These are phyloP conservation scores for Psilopsiagon aymara DNA, from an alignment of 2,113 vertebrate genomes.

Conservation along the genomic window DNA sequence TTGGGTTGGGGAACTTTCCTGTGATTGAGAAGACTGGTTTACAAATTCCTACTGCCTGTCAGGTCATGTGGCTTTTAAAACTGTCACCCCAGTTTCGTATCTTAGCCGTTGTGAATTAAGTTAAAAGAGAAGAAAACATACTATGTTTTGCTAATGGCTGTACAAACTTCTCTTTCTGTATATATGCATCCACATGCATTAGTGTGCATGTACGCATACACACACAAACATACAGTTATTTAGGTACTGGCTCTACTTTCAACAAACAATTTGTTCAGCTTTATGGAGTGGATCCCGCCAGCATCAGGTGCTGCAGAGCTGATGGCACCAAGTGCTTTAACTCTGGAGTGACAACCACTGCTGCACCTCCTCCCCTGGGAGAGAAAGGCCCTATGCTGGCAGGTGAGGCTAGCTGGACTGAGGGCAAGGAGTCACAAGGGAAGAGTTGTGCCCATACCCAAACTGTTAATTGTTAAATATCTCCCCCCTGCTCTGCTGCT, in stretches of 20 bases:
- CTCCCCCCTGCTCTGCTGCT: not conserved
- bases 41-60: not conserved
- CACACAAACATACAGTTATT: too few relatives aligned
- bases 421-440: not conserved
- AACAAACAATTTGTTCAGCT: not conserved
- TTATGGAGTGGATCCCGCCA: not conserved
- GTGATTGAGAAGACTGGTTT: not conserved
- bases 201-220: not conserved
- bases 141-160: not conserved
- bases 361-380: fast-evolving
- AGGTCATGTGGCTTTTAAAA: not conserved
- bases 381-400: fast-evolving
- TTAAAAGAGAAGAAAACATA: not conserved
- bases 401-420: not conserved
- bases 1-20: not conserved
- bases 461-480: not conserved
- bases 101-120: not conserved
- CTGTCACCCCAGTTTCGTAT: not conserved
- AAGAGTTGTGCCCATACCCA: not conserved
- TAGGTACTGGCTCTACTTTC: not conserved
- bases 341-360: fast-evolving
- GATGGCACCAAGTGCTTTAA: fast-evolving
- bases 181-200: not conserved
- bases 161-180: not conserved
- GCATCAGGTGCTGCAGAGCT: not conserved